A percentile compares a stretch with the other conserved stretches of the same genome.
phyloP scores from a whole-genome alignment of 1,140 invertebrate species.

The Triops cancriformis region DNA sequence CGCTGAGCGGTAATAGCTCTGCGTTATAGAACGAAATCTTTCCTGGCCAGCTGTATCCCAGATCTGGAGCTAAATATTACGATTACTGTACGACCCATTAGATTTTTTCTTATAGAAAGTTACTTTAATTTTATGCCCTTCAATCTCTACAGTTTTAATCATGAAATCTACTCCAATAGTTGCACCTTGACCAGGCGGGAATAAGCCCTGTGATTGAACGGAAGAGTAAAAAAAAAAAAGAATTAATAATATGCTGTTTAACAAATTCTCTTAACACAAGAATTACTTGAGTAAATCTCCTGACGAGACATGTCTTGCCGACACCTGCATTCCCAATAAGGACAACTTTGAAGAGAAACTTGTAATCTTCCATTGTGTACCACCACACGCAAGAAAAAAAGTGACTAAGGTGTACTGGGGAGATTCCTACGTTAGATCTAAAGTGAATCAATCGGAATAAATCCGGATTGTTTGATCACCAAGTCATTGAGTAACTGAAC shows the following conservation, averaged over 20 bases:
- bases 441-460: neutral
- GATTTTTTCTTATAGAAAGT: slow-evolving; percentile 23
- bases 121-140: slow-evolving; percentile 97
- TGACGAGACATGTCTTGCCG: slow-evolving; percentile 86
- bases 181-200: slow-evolving; percentile 93
- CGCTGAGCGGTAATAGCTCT: slow-evolving; percentile 95
- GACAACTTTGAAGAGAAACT: slow-evolving; percentile 96
- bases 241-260: neutral
- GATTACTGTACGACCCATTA: slow-evolving; percentile 20
- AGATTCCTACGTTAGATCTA: neutral
- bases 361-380: slow-evolving; percentile 84
- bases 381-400: neutral
- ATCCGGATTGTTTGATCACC: neutral
- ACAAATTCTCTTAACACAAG: neutral
- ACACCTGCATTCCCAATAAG: slow-evolving; percentile 90
- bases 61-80: slow-evolving; percentile 75
- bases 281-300: slow-evolving; percentile 70
- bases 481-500: neutral
- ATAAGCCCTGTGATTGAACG: slow-evolving; percentile 57
- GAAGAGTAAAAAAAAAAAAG: slow-evolving; percentile 17
- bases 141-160: slow-evolving; percentile 97
- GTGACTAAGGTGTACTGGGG: neutral
- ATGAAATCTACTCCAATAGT: slow-evolving; percentile 99
- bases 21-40: slow-evolving; percentile 92
- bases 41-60: slow-evolving; percentile 98